phyloP scores from a whole-genome alignment of 2,113 vertebrate genomes.

The rat (Rattus norvegicus) region GRCr8 NC_086021.1:141166501-141167000 shows the following conservation, averaged over 20 bases:
- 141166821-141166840: slow-evolving; percentile 2
- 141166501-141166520: not conserved
- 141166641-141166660: too few relatives aligned
- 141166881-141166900: not conserved
- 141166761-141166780: not conserved
- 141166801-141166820: not conserved
- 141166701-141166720: not conserved
- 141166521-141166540: not conserved
- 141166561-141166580: not conserved
- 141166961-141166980: not conserved
- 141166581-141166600: not conserved
- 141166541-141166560: not conserved
- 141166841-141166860: not conserved
- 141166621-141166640: too few relatives aligned
- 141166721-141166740: not conserved
- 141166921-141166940: not conserved
- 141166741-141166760: not conserved
- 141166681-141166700: not conserved
- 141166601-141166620: too few relatives aligned
- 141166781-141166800: slow-evolving; percentile 23
- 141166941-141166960: not conserved
- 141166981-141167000: not conserved
- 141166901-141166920: not conserved
- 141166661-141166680: not conserved
- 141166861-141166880: not conserved